Percentiles rank a stretch among this genome's conserved stretches.
Conservation (phyloP, 2,797 vertebrate species). For the Sus cebifrons region DNA sequence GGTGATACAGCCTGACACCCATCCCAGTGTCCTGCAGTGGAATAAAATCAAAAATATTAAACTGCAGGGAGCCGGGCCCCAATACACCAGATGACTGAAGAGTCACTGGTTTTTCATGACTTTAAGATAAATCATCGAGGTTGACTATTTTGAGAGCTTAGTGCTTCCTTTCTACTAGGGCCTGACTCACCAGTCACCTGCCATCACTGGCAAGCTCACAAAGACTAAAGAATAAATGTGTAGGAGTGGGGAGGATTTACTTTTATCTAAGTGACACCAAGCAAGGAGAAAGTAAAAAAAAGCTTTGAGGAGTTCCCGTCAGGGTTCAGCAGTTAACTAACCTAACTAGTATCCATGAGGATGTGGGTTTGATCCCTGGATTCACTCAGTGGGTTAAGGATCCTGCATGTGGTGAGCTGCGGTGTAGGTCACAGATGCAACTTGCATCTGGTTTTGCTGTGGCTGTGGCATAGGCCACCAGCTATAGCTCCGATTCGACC, state of each 20-base stretch:
- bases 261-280: constrained; percentile 48
- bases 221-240: background rate
- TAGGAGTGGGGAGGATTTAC: background rate
- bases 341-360: background rate
- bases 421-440: too few relatives aligned
- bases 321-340: too few relatives aligned
- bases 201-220: background rate
- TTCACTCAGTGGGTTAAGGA: too few relatives aligned
- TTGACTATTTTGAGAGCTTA: background rate
- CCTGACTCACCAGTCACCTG: background rate
- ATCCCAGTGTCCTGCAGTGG: background rate
- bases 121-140: background rate
- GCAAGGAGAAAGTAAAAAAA: constrained; percentile 35
- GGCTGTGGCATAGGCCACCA: too few relatives aligned
- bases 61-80: background rate
- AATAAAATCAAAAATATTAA: constrained; percentile 19
- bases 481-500: too few relatives aligned
- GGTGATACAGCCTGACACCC: background rate
- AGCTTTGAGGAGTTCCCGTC: too few relatives aligned
- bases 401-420: too few relatives aligned
- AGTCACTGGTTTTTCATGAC: background rate
- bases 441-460: too few relatives aligned
- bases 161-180: constrained; percentile 61
- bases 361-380: background rate
- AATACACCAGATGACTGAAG: background rate